Evolutionary conservation across 2,888 invertebrate genomes (phyloP).

Genomic region (Heteromyza rotundicornis): DNA sequence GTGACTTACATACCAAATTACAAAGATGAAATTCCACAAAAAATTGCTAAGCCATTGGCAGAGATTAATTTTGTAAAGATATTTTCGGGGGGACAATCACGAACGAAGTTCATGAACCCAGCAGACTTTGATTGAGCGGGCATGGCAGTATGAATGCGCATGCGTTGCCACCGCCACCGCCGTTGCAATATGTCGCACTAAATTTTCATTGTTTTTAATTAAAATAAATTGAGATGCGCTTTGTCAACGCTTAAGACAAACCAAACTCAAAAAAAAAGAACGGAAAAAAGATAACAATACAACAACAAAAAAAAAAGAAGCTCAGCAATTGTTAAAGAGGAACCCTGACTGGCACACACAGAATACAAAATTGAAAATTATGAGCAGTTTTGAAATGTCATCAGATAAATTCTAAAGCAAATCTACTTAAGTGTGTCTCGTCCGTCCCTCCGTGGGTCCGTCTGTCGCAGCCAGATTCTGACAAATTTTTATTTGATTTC

Average conservation of each 20-base stretch:
- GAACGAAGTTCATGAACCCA: constrained; percentile 46
- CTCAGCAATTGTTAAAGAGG: background rate
- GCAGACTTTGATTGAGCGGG: constrained; percentile 48
- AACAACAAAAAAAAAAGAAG: constrained; percentile 8
- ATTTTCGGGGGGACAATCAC: constrained; percentile 9
- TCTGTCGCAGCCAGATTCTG: constrained; percentile 3
- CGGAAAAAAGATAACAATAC: no score
- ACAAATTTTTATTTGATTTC: constrained; percentile 12
- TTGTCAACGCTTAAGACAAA: constrained; percentile 45
- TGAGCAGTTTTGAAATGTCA: background rate
- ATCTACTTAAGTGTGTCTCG: constrained; percentile 9
- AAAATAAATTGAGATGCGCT: constrained; percentile 61
- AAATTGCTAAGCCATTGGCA: no score
- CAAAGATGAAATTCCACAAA: no score
- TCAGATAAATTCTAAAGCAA: background rate
- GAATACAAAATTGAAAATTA: constrained; percentile 20
- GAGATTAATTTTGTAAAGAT: background rate
- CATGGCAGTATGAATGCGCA: background rate
- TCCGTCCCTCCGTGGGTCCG: background rate
- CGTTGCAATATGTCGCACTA: constrained; percentile 14
- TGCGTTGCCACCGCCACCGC: background rate
- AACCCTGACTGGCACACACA: background rate
- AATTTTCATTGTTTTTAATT: constrained; percentile 59
- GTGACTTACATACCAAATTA: no score
- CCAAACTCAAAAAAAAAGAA: background rate